Conservation (phyloP, 1,140 invertebrate species). For the Elysia chlorotica region DNA sequence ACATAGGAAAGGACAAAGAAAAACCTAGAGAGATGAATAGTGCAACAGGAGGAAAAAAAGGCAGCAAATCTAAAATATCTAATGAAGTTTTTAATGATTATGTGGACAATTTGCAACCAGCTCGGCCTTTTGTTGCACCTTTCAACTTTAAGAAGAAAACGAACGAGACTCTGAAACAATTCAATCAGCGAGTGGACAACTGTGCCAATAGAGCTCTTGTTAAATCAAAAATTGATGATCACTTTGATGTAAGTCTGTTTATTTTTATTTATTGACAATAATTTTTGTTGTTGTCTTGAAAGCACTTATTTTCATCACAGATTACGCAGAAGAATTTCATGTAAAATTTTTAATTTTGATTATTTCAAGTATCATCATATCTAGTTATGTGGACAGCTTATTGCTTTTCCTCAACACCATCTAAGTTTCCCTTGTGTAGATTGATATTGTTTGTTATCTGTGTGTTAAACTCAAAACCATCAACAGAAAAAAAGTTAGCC, state of each 20-base stretch:
- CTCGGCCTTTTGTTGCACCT: background rate
- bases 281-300: background rate
- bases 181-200: background rate
- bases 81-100: background rate
- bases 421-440: too few species aligned
- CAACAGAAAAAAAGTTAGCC: too few species aligned
- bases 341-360: too few species aligned
- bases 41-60: background rate
- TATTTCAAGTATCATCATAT: too few species aligned
- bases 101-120: slow-evolving; percentile 6
- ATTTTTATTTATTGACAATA: background rate
- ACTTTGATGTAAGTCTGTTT: slow-evolving; percentile 4
- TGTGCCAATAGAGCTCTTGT: background rate
- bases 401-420: too few species aligned
- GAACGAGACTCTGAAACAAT: background rate
- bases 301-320: too few species aligned
- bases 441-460: too few species aligned
- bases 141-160: background rate
- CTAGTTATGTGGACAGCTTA: too few species aligned
- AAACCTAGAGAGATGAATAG: too few species aligned
- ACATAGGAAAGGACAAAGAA: background rate
- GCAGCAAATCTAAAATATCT: background rate
- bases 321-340: too few species aligned
- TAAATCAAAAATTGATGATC: slow-evolving; percentile 12
- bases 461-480: too few species aligned